phyloP scores from a whole-genome alignment of 2,113 vertebrate genomes.

The Ochotona princeps region DNA sequence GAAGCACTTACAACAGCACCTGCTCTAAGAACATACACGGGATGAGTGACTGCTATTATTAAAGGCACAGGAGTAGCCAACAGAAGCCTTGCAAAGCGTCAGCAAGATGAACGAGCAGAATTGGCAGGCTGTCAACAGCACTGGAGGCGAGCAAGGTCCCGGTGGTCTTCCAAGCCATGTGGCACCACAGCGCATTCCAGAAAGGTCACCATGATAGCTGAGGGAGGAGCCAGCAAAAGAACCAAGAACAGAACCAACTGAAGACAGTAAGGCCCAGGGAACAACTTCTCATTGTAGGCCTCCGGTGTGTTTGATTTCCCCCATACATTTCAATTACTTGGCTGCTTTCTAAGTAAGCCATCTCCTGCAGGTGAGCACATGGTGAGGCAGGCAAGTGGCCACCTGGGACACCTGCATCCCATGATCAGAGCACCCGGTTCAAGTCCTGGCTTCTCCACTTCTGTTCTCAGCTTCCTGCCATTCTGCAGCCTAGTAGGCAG shows the following conservation, averaged over 20 bases:
- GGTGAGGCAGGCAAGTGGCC: too few species aligned
- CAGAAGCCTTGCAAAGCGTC: not conserved
- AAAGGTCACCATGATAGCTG: too few species aligned
- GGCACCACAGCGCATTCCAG: fast-evolving
- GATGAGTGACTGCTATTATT: not conserved
- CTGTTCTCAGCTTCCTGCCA: too few species aligned
- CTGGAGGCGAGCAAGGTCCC: not conserved
- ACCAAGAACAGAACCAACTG: not conserved
- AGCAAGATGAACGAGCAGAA: not conserved
- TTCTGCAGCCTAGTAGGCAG: too few species aligned
- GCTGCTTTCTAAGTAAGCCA: not conserved
- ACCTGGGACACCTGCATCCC: too few species aligned
- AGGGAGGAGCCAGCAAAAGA: not conserved
- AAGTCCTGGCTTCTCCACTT: too few species aligned
- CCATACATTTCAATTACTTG: not conserved
- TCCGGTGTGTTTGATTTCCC: not conserved
- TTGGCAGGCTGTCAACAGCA: not conserved
- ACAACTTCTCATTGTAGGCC: not conserved
- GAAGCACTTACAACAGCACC: not conserved
- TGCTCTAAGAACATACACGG: not conserved
- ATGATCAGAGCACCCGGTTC: too few species aligned
- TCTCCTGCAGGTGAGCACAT: not conserved
- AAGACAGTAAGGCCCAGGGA: not conserved
- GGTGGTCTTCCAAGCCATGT: not conserved
- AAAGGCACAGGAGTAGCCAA: not conserved